Conservation (phyloP, 2,888 invertebrate genomes). For the Drosophila subquinaria region DNA sequence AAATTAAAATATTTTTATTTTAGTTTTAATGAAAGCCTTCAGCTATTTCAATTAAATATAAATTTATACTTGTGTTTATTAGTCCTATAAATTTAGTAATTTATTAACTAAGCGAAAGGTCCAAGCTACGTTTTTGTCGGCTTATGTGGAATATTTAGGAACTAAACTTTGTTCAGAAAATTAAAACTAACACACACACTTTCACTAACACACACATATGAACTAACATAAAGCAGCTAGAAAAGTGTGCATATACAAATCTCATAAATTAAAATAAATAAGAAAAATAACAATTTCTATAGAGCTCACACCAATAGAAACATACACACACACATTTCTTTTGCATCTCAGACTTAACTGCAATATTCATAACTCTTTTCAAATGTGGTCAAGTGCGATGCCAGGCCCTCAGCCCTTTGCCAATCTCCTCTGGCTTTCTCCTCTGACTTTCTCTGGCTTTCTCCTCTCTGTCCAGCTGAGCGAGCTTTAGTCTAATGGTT, state of each 20-base stretch:
- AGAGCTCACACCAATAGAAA: slow-evolving; percentile 23
- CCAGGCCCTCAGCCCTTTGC: slow-evolving; percentile 4
- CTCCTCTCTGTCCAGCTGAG: slow-evolving; percentile 22
- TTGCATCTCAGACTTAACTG: slow-evolving; percentile 57
- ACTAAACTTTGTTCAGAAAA: slow-evolving; percentile 52
- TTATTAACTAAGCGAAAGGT: not conserved
- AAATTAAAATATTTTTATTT: too few species aligned
- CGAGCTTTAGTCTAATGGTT: slow-evolving; percentile 22
- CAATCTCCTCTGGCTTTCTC: slow-evolving; percentile 14
- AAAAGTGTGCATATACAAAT: slow-evolving; percentile 74
- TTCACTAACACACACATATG: slow-evolving; percentile 3
- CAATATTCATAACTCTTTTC: slow-evolving; percentile 81
- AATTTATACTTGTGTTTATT: too few species aligned
- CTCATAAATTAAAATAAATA: slow-evolving; percentile 81
- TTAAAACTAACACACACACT: slow-evolving; percentile 6
- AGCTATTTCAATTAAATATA: not conserved
- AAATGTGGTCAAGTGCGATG: slow-evolving; percentile 76
- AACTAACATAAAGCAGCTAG: slow-evolving; percentile 40
- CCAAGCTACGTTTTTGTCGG: not conserved
- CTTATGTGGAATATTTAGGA: slow-evolving; percentile 21
- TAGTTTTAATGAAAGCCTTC: too few species aligned
- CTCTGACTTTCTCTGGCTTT: slow-evolving; percentile 9
- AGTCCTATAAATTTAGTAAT: too few species aligned
- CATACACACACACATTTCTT: slow-evolving; percentile 11
- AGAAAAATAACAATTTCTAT: slow-evolving; percentile 76